These are phyloP conservation scores for Pluvialis apricaria DNA, from an alignment of 2,113 vertebrate species.

Conservation along the genomic window DNA sequence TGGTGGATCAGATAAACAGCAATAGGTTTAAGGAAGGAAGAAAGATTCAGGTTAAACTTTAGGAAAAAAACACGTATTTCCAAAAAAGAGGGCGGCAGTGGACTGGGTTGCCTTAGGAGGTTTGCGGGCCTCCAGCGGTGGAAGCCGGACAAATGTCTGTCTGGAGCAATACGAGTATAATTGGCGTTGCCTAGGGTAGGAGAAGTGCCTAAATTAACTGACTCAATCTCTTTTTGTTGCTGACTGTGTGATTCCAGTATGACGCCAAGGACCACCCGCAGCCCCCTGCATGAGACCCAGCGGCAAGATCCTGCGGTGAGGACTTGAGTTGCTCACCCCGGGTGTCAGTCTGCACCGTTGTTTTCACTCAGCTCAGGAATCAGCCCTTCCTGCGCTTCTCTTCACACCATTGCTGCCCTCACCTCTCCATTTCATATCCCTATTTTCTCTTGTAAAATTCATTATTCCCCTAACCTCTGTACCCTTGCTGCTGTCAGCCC, in stretches of 20 bases:
- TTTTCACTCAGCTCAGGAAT: not conserved
- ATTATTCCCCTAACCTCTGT: not conserved
- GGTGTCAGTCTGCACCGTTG: not conserved
- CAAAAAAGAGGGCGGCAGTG: not conserved
- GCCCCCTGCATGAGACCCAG: not conserved
- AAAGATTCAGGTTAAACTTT: not conserved
- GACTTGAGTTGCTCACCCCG: not conserved
- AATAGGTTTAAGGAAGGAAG: not conserved
- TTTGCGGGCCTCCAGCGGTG: not conserved
- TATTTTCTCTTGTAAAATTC: not conserved
- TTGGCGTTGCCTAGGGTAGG: not conserved
- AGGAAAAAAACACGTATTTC: not conserved
- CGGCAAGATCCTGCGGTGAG: not conserved
- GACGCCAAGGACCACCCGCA: fast-evolving
- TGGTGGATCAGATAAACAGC: not conserved
- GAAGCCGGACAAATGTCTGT: not conserved
- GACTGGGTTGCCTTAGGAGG: not conserved
- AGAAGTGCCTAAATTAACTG: not conserved
- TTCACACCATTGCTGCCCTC: not conserved
- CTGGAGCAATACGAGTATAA: fast-evolving
- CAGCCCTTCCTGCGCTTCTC: not conserved
- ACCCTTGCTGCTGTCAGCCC: not conserved
- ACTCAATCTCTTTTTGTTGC: not conserved
- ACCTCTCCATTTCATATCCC: not conserved
- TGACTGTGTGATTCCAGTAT: not conserved